phyloP scores from a whole-genome alignment of 1,140 invertebrate genomes.

The Caerostris extrusa region DNA sequence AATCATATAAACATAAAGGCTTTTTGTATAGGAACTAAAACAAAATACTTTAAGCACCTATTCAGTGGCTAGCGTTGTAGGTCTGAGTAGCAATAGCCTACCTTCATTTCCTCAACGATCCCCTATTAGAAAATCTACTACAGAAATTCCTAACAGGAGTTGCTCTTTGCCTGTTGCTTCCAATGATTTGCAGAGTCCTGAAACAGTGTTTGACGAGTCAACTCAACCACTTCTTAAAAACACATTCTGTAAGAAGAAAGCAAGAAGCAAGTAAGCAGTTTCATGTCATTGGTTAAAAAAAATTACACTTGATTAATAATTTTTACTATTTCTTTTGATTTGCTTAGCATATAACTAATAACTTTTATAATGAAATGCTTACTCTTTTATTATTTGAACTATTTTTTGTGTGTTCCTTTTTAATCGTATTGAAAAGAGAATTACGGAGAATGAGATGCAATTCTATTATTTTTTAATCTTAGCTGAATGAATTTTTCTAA shows the following conservation, averaged over 20 bases:
- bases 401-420: too few species aligned
- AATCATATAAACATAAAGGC: too few species aligned
- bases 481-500: too few species aligned
- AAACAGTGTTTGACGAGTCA: conserved; percentile 9
- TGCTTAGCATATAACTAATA: too few species aligned
- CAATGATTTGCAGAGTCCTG: neutral
- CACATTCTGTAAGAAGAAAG: neutral
- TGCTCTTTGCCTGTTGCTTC: conserved; percentile 63
- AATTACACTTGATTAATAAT: too few species aligned
- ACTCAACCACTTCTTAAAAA: neutral
- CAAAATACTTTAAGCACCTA: neutral
- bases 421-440: too few species aligned
- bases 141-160: conserved; percentile 19
- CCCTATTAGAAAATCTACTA: conserved; percentile 44
- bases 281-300: too few species aligned
- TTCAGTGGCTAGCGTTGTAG: conserved; percentile 45
- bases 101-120: conserved; percentile 30
- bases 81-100: conserved; percentile 68
- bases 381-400: too few species aligned
- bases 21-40: conserved; percentile 2
- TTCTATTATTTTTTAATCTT: too few species aligned
- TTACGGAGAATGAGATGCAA: too few species aligned
- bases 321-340: too few species aligned
- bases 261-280: conserved; percentile 31
- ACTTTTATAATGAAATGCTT: too few species aligned